These are phyloP conservation scores for Mallateleia sp. DNA, from an alignment of 2,888 invertebrate genomes.

Conservation along the genomic window DNA sequence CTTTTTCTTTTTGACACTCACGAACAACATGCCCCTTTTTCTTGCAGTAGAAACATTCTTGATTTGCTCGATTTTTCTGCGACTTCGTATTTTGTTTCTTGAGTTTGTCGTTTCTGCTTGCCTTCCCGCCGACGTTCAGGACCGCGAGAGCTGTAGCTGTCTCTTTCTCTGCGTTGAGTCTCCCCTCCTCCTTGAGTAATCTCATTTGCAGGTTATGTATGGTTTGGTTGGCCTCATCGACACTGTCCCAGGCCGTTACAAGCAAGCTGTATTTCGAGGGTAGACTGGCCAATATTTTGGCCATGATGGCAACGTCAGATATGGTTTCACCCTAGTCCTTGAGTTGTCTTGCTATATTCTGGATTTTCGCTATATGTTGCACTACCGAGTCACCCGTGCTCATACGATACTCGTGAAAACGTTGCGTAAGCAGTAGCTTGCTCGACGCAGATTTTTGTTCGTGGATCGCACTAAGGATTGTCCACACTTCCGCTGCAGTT, in stretches of 20 bases:
- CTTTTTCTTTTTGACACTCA: slow-evolving; percentile 47
- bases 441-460: slow-evolving; percentile 81
- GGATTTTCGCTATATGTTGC: slow-evolving; percentile 76
- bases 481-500: slow-evolving; percentile 81
- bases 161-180: slow-evolving; percentile 25
- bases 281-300: slow-evolving; percentile 79
- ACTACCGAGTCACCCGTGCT: slow-evolving; percentile 70
- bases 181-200: slow-evolving; percentile 72
- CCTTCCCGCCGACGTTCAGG: slow-evolving; percentile 6
- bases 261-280: slow-evolving; percentile 82
- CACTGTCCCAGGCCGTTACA: slow-evolving; percentile 83
- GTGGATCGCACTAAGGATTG: slow-evolving; percentile 70
- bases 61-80: slow-evolving; percentile 8
- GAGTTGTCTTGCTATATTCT: slow-evolving; percentile 77
- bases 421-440: slow-evolving; percentile 75
- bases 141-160: slow-evolving; percentile 32
- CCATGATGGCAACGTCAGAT: slow-evolving; percentile 73
- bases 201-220: slow-evolving; percentile 70
- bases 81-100: not conserved
- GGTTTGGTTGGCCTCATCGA: slow-evolving; percentile 62
- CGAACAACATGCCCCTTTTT: slow-evolving; percentile 53
- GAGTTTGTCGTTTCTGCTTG: not conserved
- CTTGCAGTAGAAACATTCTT: slow-evolving; percentile 37
- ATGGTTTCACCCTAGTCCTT: slow-evolving; percentile 74
- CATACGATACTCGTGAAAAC: slow-evolving; percentile 78